A percentile compares a stretch with the other conserved stretches of the same genome.
Evolutionary conservation across 64 coral and sea anemone species (phyloP).

Genomic region (Catalaphyllia jardinei): DNA sequence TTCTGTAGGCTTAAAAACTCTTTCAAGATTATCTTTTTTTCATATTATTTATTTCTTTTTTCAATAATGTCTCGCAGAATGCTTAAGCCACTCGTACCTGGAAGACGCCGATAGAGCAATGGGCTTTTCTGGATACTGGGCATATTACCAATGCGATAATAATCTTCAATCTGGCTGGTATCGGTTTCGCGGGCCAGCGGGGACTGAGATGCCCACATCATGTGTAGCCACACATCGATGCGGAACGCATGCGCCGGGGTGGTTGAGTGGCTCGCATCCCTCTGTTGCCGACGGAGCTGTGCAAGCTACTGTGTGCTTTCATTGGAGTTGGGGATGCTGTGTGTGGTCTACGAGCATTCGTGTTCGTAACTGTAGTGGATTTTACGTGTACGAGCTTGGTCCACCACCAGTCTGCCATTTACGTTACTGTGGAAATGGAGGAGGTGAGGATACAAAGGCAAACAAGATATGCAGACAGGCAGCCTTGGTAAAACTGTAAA

Average conservation of each 20-base stretch:
- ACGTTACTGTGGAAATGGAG: constrained; percentile 35
- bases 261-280: constrained; percentile 26
- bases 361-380: constrained; percentile 30
- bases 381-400: constrained; percentile 31
- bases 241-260: constrained; percentile 3
- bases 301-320: not conserved
- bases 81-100: not conserved
- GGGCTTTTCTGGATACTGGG: not conserved
- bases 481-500: not conserved
- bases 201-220: constrained; percentile 27
- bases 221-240: constrained; percentile 36
- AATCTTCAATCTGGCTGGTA: constrained; percentile 1
- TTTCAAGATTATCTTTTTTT: too few species aligned
- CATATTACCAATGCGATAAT: constrained; percentile 15
- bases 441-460: not conserved
- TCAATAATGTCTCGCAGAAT: not conserved
- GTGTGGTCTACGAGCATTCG: not conserved
- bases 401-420: not conserved
- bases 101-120: not conserved
- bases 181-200: constrained; percentile 38
- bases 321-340: not conserved
- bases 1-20: too few species aligned
- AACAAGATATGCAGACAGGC: too few species aligned
- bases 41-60: too few species aligned
- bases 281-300: constrained; percentile 13